These are phyloP conservation scores for Ellobius talpinus DNA, from an alignment of 2,113 vertebrate genomes.

Conservation along the genomic window DNA sequence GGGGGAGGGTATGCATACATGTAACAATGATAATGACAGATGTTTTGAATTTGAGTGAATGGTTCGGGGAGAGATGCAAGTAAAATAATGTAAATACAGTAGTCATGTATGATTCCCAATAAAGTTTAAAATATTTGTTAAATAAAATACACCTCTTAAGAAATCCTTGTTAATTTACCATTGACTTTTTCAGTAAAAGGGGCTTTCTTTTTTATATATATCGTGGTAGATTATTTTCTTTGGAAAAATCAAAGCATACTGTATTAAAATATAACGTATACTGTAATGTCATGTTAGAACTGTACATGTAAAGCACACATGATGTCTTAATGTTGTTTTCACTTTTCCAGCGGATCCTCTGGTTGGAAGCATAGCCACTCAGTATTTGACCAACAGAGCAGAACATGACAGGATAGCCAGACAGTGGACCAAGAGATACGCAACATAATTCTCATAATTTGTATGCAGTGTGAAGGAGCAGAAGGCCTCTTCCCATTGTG, in stretches of 20 bases:
- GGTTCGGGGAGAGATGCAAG: not conserved
- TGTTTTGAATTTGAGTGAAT: not conserved
- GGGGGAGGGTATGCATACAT: not conserved
- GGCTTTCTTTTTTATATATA: not conserved
- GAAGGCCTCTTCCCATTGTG: conserved; percentile 92
- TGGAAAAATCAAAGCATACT: not conserved
- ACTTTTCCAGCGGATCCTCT: conserved; percentile 92
- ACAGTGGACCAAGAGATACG: conserved; percentile 98
- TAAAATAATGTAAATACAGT: not conserved
- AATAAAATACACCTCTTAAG: not conserved
- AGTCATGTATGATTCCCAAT: not conserved
- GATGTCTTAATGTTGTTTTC: conserved; percentile 72
- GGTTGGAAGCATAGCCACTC: conserved; percentile 97
- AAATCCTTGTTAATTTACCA: not conserved
- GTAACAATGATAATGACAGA: not conserved
- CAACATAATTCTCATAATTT: conserved; percentile 91
- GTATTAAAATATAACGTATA: conserved; percentile 36
- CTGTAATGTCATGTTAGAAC: not conserved
- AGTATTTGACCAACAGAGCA: conserved; percentile 98
- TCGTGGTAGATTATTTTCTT: not conserved
- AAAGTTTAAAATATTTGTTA: not conserved
- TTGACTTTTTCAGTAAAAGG: not conserved
- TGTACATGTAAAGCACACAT: not conserved
- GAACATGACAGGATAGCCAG: conserved; percentile 98
- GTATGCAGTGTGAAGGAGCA: conserved; percentile 90